Percentiles rank a stretch among this genome's conserved stretches.
Conservation (phyloP, 2,888 invertebrate genomes). For the Noctua janthina region DNA sequence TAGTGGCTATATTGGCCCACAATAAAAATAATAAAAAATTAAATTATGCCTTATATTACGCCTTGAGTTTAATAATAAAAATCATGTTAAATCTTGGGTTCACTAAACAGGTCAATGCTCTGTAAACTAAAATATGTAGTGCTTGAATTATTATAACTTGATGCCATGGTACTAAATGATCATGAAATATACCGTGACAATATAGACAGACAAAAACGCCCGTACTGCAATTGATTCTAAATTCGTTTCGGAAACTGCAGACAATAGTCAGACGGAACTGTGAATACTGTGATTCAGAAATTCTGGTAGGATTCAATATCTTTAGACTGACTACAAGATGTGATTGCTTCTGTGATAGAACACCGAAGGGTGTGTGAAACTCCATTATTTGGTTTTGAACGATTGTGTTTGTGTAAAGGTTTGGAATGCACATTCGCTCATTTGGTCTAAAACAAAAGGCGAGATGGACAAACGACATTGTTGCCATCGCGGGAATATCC, state of each 20-base stretch:
- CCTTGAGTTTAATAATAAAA: constrained; percentile 30
- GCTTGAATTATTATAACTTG: constrained; percentile 21
- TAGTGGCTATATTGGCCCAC: no score
- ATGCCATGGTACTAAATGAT: constrained; percentile 22
- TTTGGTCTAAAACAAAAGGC: neutral
- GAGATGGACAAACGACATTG: no score
- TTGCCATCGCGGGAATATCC: no score
- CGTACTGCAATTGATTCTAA: constrained; percentile 37
- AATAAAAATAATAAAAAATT: neutral
- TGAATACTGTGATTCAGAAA: constrained; percentile 28
- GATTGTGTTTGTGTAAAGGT: neutral
- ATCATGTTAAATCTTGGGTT: neutral
- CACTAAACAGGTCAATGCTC: constrained; percentile 45
- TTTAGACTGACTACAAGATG: neutral
- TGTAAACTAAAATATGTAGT: constrained; percentile 18
- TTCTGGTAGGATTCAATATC: constrained; percentile 8
- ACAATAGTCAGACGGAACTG: constrained; percentile 22
- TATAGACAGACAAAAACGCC: constrained; percentile 31
- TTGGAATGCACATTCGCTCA: neutral
- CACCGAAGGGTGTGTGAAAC: neutral
- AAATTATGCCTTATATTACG: neutral
- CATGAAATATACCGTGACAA: constrained; percentile 29
- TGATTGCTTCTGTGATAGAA: neutral
- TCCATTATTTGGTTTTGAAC: neutral
- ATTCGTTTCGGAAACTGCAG: constrained; percentile 44